A percentile compares a stretch with the other conserved stretches of the same genome.
phyloP scores from a whole-genome alignment of 2,797 vertebrate genomes.

The Fistularia tabacaria region DNA sequence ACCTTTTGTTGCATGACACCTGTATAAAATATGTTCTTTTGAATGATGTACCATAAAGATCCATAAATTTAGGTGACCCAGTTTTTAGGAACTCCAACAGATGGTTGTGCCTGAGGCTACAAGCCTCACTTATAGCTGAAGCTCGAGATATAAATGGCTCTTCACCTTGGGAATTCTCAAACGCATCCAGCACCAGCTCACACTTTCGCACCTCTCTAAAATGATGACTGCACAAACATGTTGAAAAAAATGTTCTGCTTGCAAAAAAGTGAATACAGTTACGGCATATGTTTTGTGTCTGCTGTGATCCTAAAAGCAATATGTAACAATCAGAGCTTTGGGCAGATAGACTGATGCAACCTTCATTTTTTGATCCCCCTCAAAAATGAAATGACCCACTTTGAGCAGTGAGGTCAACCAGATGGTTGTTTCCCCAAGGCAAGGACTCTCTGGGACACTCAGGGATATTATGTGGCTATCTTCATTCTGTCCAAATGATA shows the following conservation, averaged over 20 bases:
- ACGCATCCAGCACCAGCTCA: slow-evolving; percentile 30
- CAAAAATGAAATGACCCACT: slow-evolving; percentile 51
- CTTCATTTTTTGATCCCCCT: slow-evolving; percentile 23
- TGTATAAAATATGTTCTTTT: slow-evolving; percentile 21
- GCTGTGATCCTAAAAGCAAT: slow-evolving; percentile 25
- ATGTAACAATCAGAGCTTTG: slow-evolving; percentile 8
- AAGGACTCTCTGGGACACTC: slow-evolving; percentile 54
- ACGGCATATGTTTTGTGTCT: slow-evolving; percentile 14
- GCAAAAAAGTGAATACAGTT: not conserved
- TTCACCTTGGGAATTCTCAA: slow-evolving; percentile 60
- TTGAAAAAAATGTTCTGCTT: not conserved
- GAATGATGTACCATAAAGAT: slow-evolving; percentile 20
- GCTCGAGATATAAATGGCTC: slow-evolving; percentile 62
- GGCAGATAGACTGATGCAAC: slow-evolving; percentile 10
- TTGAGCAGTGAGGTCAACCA: slow-evolving; percentile 56
- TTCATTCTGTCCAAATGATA: slow-evolving; percentile 46
- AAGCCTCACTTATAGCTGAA: slow-evolving; percentile 42
- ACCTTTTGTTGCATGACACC: slow-evolving; percentile 18
- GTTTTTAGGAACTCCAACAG: slow-evolving; percentile 61
- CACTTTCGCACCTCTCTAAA: slow-evolving; percentile 28
- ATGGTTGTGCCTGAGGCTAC: slow-evolving; percentile 59
- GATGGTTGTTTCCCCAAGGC: slow-evolving; percentile 60
- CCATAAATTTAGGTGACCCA: slow-evolving; percentile 51
- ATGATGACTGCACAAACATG: slow-evolving; percentile 17
- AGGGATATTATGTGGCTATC: slow-evolving; percentile 43